Base-by-base conservation (phyloP, 2,797 vertebrate species). In the Acanthurus lineatus region DNA sequence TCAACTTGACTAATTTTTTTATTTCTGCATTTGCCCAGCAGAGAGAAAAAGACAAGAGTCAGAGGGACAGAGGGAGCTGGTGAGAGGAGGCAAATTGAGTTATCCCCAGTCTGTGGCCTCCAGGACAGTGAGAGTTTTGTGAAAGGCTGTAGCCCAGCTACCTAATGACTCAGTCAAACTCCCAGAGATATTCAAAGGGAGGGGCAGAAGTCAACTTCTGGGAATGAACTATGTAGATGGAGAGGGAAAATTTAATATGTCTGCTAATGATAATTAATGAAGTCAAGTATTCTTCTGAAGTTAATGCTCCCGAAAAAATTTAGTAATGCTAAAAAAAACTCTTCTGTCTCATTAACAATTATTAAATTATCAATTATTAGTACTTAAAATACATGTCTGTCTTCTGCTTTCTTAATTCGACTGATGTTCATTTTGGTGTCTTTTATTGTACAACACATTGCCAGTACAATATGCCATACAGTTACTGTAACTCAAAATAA, bases 131-230 rank as follows among this genome's bases (percentile, higher is more conserved):
- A 89, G 81, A 76, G 82, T 86, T 90, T 89, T 91, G 91, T 93
- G 89, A 93, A 90, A 77, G 82, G 73, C 82, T 7, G 85, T 84
- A 88, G 86, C 89, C 88, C 49, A 66, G 91, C 77, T 91, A 90
- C 90, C 76, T 86, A 90, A 91, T 87, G 88, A 88, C 87, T 92
- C 86, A 56, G 84, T 90, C 87, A 90, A 88, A 88, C 87, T 91
- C 86, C 84, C 83, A 82, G 56, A 86, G 81, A 88, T 28, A 68
- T 76, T 87, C 45, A 4, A 75, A 71, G 73, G 56, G 77, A 76
- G 71, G 69, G 79, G 62, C 19, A 2, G 69, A 62, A 44, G 20
- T 42, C 45, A 19, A 81, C 57, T 83, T 84, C 87, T 90, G 84
- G 87, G 85, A 92, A 91, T 76, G 9, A 19, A 81, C 57, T 77